Base-by-base conservation (phyloP, 2,888 invertebrate species). In the Coenonympha arcania region DNA sequence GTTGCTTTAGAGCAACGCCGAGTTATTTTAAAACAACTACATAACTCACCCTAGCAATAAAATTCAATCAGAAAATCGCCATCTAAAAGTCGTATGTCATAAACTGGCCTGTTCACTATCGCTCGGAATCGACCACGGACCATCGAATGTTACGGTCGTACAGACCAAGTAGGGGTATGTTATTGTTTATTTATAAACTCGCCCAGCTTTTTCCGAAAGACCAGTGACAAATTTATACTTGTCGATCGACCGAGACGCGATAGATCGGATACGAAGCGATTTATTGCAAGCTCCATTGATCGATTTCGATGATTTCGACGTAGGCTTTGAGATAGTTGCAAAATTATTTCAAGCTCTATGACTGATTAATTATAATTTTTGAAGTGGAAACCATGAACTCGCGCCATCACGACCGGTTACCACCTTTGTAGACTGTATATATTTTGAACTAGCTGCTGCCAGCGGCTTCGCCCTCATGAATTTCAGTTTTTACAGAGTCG, bases 141-240 rank as follows among this genome's bases (percentile, higher is more conserved):
- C 68, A 74, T 79, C 66, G 71, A 75, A 83, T 79, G 79, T 78
- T 77, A 79, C 78, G 72, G 74, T 70, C n/a, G 69, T 62, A 57
- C 71, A 52, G 50, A 58, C 81, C 81, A 73, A 76, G 75, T 75
- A 80, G 62, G 79, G 79, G 56, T 34, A 62, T 68, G 69, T 76
- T 83, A 83, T 84, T 85, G 78, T 84, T 86, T 86, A 86, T 86
- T 84, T 84, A 84, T 85, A 84, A 85, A 79, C 69, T 71, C 63
- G 69, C 67, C 66, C 60, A 63, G 68, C 73, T 78, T 80, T 82
- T 83, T 77, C 79, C 76, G 63, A 73, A 67, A 72, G 65, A 65
- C 67, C 77, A 68, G 73, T 84, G 85, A 84, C 84, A 84, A 85
- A 86, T 85, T 83, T 86, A 85, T 85, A 85, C 83, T 82, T 79